Conservation (phyloP, 2,797 vertebrate genomes). For the Molossus alvarezi region DNA sequence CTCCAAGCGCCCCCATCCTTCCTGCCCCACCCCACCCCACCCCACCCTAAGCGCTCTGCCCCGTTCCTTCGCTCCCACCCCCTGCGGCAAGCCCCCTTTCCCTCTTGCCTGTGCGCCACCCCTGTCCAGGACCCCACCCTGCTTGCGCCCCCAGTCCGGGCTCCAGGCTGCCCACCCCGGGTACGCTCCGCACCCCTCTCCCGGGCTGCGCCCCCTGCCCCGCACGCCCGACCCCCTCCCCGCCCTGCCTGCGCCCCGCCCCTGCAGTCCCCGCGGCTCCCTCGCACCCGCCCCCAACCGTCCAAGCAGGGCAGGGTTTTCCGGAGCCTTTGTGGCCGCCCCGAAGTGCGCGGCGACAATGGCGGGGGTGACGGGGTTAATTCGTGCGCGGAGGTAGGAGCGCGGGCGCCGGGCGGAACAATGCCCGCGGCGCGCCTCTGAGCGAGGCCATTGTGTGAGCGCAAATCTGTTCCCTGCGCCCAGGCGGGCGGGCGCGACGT, state of each 20-base stretch:
- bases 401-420: constrained; percentile 91
- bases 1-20: background rate
- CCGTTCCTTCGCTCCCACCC: background rate
- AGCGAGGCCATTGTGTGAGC: constrained; percentile 91
- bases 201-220: background rate
- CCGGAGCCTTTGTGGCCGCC: constrained; percentile 89
- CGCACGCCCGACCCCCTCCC: background rate
- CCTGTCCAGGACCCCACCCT: background rate
- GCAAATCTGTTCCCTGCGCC: constrained; percentile 91
- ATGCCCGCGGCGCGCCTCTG: constrained; percentile 91
- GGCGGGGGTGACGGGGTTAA: constrained; percentile 92
- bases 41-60: background rate
- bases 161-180: background rate
- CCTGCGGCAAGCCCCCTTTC: background rate
- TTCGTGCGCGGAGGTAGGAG: constrained; percentile 92
- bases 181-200: background rate
- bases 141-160: background rate
- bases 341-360: constrained; percentile 89
- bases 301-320: constrained; percentile 85
- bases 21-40: background rate
- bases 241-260: background rate
- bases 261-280: background rate
- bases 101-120: background rate
- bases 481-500: constrained; percentile 81
- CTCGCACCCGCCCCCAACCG: constrained; percentile 26